Conservation (phyloP, 1,140 invertebrate species). For the Leptinotarsa texana region DNA sequence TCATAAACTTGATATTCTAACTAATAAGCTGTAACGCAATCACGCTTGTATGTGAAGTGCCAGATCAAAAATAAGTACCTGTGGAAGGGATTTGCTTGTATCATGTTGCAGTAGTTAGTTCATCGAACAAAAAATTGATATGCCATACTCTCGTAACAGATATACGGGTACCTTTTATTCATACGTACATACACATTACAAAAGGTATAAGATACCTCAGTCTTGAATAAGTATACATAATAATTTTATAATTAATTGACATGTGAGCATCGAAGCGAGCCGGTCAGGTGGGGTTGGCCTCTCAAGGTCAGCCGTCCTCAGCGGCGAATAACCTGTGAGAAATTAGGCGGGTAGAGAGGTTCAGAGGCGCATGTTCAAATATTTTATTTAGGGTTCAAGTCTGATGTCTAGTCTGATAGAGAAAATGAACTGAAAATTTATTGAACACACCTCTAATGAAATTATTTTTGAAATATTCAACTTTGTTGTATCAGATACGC, state of each 20-base stretch:
- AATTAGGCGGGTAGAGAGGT: neutral
- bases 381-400: no score
- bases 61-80: no score
- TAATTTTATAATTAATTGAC: conserved; percentile 5
- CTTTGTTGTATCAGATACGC: no score
- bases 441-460: no score
- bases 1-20: no score
- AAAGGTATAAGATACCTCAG: neutral
- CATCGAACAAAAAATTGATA: neutral
- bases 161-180: neutral
- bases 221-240: neutral
- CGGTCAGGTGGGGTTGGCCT: conserved; percentile 4
- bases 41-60: no score
- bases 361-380: neutral
- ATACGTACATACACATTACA: conserved; percentile 5
- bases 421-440: no score
- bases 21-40: no score
- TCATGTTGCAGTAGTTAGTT: neutral
- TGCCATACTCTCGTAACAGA: neutral
- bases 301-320: neutral
- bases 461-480: no score
- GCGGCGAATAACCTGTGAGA: conserved; percentile 7
- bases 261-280: conserved; percentile 1
- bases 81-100: neutral
- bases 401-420: no score